Evolutionary conservation across 2,797 vertebrate genomes (phyloP), one percentile per base, ranked within the genome.

Genomic region (Saxicola maurus): DNA sequence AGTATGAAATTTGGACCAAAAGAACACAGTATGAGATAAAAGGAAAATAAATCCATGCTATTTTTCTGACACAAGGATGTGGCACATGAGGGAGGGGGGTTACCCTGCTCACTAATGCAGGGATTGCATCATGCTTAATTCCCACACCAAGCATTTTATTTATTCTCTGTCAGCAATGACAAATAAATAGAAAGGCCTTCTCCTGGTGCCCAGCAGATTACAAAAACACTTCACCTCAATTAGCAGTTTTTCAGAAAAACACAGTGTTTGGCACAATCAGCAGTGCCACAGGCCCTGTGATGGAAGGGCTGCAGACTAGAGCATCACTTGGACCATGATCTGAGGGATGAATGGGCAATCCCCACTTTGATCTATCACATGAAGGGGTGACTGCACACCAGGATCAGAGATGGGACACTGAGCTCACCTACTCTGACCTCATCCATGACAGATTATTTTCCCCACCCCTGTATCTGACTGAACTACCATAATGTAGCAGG

Each of bases 131-230:
- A 89, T 0, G 2, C 56, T 82, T 28, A 55, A 81, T 68, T 92
- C 84, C 69, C 65, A 73, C 40, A 37, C 16, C 49, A 56, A 67
- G 64, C 2, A 1, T 66, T 88, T 86, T 38, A 79, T 68, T 94
- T 86, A 4, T 83, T 66, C 73, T 82, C 82, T 95, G 66, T 65
- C 56, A 91, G 37, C 6, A 33, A 52, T 3, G 27, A 80, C 40
- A 87, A 90, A 88, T 31, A 93, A 89, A 38, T 19, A 89, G 80
- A 71, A 77, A 80, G n/a, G 61, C 16, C 59, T 69, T 76, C 77
- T 65, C 31, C 14, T 76, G 73, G 65, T 49, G 42, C 42, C 53
- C 57, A 53, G 53, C 24, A 64, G 77, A 74, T 66, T 52, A 53
- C 23, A 77, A 55, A 74, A 66, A 57, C 3, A 2, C 25, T 71